These are phyloP conservation scores for Pteronura brasiliensis DNA, from an alignment of 2,113 vertebrate species.

Conservation along the genomic window DNA sequence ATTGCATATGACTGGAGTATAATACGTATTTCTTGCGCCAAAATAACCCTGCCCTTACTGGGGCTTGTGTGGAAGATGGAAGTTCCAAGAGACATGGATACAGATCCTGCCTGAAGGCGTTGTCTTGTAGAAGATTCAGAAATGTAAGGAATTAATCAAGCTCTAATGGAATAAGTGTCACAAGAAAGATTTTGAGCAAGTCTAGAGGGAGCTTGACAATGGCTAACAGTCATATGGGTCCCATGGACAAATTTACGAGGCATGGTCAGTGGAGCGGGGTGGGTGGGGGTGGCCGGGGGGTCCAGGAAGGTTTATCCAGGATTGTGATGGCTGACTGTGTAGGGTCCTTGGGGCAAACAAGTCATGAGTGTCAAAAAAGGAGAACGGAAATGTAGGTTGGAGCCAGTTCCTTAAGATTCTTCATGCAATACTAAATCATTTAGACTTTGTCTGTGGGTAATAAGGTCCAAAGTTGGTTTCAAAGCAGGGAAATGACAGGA, in stretches of 20 bases:
- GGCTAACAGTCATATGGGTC: not conserved
- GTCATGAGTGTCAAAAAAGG: not conserved
- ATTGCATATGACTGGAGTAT: not conserved
- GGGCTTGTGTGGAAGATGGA: not conserved
- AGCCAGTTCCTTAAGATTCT: constrained; percentile 1
- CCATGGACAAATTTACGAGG: not conserved
- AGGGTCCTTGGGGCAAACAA: not conserved
- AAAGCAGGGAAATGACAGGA: not conserved
- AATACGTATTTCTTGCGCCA: not conserved
- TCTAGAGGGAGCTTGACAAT: not conserved
- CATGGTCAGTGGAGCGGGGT: not conserved
- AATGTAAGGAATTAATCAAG: not conserved
- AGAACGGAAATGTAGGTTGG: not conserved
- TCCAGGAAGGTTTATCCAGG: not conserved
- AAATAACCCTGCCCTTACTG: not conserved
- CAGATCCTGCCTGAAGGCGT: not conserved
- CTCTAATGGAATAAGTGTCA: not conserved
- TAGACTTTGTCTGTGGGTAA: not conserved
- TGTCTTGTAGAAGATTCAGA: not conserved
- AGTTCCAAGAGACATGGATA: not conserved
- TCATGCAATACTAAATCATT: not conserved
- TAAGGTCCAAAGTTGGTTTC: not conserved
- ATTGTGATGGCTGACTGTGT: not conserved
- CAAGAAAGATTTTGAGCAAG: not conserved
- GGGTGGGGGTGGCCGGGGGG: too few species aligned